Percentiles rank a stretch among this genome's conserved stretches.
Evolutionary conservation across 2,113 vertebrate species (phyloP).

Genomic region (Oreochromis tanganicae): DNA sequence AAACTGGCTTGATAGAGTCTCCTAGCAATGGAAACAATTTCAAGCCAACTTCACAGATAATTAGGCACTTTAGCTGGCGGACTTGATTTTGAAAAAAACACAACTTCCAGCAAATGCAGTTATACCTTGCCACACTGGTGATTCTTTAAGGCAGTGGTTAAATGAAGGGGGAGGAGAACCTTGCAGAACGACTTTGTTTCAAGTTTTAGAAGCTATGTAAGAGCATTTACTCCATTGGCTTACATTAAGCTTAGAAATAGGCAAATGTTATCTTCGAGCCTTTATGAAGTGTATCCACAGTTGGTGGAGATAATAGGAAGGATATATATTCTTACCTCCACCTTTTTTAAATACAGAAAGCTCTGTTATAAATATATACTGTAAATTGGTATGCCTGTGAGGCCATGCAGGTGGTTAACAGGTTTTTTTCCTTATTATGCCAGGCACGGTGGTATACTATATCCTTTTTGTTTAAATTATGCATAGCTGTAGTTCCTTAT

Average conservation of each 20-base stretch:
- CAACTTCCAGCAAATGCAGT: constrained; percentile 20
- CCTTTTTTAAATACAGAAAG: background rate
- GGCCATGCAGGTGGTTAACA: background rate
- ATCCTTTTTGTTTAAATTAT: background rate
- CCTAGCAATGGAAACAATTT: constrained; percentile 64
- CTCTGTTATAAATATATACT: background rate
- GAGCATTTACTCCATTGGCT: background rate
- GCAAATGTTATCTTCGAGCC: background rate
- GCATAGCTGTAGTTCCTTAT: background rate
- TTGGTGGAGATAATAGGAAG: background rate
- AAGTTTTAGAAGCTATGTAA: background rate
- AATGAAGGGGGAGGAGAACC: background rate
- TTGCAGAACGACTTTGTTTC: background rate
- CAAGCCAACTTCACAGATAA: constrained; percentile 71
- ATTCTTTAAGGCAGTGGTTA: background rate
- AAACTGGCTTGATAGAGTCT: constrained; percentile 62
- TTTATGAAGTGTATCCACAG: background rate
- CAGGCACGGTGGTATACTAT: background rate
- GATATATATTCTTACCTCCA: background rate
- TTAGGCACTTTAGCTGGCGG: constrained; percentile 64
- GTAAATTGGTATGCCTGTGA: background rate
- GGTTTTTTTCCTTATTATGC: background rate
- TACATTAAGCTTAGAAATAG: background rate
- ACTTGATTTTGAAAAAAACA: constrained; percentile 57
- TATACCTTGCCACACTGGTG: background rate